phyloP scores from a whole-genome alignment of 2,113 vertebrate species.

The Silurus glanis region DNA sequence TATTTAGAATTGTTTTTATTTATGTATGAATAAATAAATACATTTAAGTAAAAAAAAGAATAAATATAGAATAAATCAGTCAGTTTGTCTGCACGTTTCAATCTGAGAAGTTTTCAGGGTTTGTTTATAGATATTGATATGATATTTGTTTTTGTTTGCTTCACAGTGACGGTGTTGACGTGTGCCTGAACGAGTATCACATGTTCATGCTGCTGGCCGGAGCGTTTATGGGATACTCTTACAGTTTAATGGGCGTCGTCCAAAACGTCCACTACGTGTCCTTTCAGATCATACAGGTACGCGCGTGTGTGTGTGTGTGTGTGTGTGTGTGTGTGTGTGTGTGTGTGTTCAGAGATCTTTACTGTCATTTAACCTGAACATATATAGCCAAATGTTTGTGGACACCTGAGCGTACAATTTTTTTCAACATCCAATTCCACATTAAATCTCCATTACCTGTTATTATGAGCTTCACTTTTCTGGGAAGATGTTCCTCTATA shows the following conservation, averaged over 20 bases:
- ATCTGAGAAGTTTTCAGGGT: not conserved
- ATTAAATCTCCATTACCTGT: no score
- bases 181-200: slow-evolving; percentile 90
- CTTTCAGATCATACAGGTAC: slow-evolving; percentile 89
- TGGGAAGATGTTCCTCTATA: no score
- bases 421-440: no score
- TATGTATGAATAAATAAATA: no score
- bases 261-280: slow-evolving; percentile 91
- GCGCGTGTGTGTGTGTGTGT: not conserved
- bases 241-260: slow-evolving; percentile 86
- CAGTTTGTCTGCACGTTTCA: no score
- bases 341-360: not conserved
- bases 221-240: slow-evolving; percentile 88
- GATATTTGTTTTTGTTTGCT: not conserved
- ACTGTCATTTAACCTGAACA: not conserved
- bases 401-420: no score
- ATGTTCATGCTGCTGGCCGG: slow-evolving; percentile 86
- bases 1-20: no score
- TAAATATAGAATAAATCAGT: no score
- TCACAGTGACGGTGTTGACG: slow-evolving; percentile 53
- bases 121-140: not conserved
- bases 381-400: no score
- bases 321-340: not conserved
- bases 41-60: no score
- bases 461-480: no score